Percentiles rank a stretch among this genome's conserved stretches.
phyloP scores from a whole-genome alignment of 2,113 vertebrate genomes.

The Scatophagus argus region DNA sequence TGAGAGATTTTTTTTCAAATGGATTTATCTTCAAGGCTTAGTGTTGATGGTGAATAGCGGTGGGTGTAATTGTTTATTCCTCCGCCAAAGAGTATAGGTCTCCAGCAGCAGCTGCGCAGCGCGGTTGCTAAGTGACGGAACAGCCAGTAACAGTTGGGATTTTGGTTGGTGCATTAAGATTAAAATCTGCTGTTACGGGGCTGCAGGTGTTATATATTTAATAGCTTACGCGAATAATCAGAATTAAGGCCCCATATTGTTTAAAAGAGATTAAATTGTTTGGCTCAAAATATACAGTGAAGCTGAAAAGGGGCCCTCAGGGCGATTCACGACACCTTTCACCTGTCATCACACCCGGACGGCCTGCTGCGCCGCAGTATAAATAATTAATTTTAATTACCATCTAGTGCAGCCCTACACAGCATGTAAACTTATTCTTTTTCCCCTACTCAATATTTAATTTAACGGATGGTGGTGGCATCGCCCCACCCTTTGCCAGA shows the following conservation, averaged over 20 bases:
- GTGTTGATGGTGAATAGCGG: background rate
- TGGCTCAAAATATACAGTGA: background rate
- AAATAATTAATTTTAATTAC: constrained; percentile 77
- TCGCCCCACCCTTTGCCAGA: constrained; percentile 8
- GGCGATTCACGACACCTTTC: constrained; percentile 24
- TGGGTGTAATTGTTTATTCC: background rate
- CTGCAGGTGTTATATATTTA: constrained; percentile 26
- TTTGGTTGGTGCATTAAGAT: constrained; percentile 45
- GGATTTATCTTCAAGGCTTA: background rate
- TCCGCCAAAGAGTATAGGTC: background rate
- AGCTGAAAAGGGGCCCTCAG: background rate
- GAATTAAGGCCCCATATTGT: background rate
- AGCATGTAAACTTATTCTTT: constrained; percentile 76
- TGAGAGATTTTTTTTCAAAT: background rate
- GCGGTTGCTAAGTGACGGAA: constrained; percentile 16
- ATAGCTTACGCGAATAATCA: background rate
- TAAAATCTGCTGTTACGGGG: background rate
- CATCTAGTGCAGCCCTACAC: constrained; percentile 48
- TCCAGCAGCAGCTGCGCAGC: background rate
- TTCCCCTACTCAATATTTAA: constrained; percentile 80
- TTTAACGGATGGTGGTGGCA: constrained; percentile 50
- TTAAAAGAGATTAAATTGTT: background rate
- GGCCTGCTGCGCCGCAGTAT: constrained; percentile 63
- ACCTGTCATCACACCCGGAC: constrained; percentile 42
- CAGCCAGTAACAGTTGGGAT: constrained; percentile 13